Evolutionary conservation across 2,797 vertebrate species (phyloP).

Genomic region (Trachops cirrhosus): DNA sequence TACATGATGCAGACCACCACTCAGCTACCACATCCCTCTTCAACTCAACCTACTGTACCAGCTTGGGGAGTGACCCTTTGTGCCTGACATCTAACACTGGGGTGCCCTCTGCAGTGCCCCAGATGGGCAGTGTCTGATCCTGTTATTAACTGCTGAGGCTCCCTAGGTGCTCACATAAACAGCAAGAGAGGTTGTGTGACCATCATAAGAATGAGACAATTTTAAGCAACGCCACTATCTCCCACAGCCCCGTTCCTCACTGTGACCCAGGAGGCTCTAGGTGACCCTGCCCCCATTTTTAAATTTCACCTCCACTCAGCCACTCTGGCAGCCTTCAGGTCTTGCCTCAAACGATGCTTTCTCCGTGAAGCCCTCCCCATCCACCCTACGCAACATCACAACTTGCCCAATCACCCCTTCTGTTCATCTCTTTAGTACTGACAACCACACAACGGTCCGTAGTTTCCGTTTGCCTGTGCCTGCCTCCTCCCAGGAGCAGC

Average conservation of each 20-base stretch:
- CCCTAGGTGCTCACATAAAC: accelerated
- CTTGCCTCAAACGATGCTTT: background rate
- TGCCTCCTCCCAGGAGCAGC: background rate
- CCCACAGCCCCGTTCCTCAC: background rate
- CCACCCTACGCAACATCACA: accelerated
- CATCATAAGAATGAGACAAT: background rate
- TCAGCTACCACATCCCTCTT: background rate
- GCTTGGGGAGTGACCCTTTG: no score
- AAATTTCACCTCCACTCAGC: background rate
- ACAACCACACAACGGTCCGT: background rate
- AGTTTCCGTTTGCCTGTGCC: background rate
- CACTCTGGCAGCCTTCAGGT: background rate
- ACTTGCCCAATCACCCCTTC: background rate
- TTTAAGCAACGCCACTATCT: background rate
- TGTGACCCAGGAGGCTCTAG: background rate
- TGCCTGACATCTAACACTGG: background rate
- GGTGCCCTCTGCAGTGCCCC: background rate
- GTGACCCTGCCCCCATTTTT: background rate
- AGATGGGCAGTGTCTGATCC: no score
- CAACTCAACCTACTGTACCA: background rate
- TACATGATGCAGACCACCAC: background rate
- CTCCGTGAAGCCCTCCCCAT: background rate
- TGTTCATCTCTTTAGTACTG: background rate
- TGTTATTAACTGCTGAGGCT: background rate
- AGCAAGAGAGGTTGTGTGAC: background rate